phyloP scores from a whole-genome alignment of 2,113 vertebrate species.

The Sander lucioperca region DNA sequence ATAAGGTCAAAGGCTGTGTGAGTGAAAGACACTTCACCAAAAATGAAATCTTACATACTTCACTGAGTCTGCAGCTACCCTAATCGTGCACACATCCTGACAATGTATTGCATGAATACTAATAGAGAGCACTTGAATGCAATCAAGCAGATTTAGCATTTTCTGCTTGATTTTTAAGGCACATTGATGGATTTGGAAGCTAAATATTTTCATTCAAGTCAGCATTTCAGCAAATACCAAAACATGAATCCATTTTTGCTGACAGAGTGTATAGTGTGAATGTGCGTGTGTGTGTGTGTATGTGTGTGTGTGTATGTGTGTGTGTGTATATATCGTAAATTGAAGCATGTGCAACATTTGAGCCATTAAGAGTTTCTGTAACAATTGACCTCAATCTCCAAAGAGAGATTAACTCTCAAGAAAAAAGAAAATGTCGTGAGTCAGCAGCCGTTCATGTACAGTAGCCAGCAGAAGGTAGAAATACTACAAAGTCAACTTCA shows the following conservation, averaged over 20 bases:
- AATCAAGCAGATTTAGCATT: slow-evolving; percentile 55
- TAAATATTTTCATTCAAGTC: slow-evolving; percentile 58
- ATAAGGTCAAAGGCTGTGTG: neutral
- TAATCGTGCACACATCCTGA: slow-evolving; percentile 6
- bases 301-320: neutral
- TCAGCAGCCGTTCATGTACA: slow-evolving; percentile 6
- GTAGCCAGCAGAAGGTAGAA: slow-evolving; percentile 9
- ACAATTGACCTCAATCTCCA: slow-evolving; percentile 21
- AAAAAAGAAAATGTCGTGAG: slow-evolving; percentile 27
- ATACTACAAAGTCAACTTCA: slow-evolving; percentile 14
- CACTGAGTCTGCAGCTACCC: slow-evolving; percentile 1
- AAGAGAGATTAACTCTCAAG: slow-evolving; percentile 3
- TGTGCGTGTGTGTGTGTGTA: neutral
- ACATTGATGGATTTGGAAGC: slow-evolving; percentile 26
- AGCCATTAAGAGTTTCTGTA: slow-evolving; percentile 23
- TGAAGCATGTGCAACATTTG: slow-evolving; percentile 22
- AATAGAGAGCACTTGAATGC: slow-evolving; percentile 32
- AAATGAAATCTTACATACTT: slow-evolving; percentile 3
- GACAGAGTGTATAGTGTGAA: slow-evolving; percentile 31
- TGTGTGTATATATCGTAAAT: slow-evolving; percentile 3
- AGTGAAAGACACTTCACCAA: neutral
- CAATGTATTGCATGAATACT: slow-evolving; percentile 19
- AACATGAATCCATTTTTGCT: slow-evolving; percentile 58
- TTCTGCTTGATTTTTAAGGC: slow-evolving; percentile 54
- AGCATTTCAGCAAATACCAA: slow-evolving; percentile 54